phyloP scores from a whole-genome alignment of 2,113 vertebrate genomes.

The Lagopus leucura region DNA sequence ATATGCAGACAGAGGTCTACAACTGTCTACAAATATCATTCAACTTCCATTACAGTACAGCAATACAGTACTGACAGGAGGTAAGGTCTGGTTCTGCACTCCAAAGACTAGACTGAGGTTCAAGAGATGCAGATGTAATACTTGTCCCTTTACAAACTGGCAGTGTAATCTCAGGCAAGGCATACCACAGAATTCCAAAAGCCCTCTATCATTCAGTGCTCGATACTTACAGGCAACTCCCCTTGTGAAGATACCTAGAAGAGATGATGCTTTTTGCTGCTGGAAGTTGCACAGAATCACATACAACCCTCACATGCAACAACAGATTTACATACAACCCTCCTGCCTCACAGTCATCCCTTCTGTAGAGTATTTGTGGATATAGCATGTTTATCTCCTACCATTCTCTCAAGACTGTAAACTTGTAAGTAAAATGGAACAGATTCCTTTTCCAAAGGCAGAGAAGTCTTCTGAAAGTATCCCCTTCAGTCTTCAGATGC shows the following conservation, averaged over 20 bases:
- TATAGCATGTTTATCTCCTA: neutral
- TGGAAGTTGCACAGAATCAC: neutral
- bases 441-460: neutral
- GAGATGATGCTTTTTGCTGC: neutral
- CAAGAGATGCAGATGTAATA: neutral
- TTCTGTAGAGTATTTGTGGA: neutral
- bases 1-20: neutral
- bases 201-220: no score
- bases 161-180: neutral
- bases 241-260: neutral
- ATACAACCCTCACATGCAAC: neutral
- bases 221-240: neutral
- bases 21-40: neutral
- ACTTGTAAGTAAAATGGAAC: neutral
- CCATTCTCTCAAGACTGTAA: neutral
- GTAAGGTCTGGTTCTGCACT: neutral
- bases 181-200: neutral
- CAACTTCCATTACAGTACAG: neutral
- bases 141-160: neutral
- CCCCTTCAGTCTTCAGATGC: neutral
- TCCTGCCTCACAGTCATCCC: neutral
- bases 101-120: neutral
- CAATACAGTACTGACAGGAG: accelerated
- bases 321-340: neutral
- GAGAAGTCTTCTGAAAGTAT: neutral